phyloP scores from a whole-genome alignment of 2,888 invertebrate species.

The Erannis defoliaria region DNA sequence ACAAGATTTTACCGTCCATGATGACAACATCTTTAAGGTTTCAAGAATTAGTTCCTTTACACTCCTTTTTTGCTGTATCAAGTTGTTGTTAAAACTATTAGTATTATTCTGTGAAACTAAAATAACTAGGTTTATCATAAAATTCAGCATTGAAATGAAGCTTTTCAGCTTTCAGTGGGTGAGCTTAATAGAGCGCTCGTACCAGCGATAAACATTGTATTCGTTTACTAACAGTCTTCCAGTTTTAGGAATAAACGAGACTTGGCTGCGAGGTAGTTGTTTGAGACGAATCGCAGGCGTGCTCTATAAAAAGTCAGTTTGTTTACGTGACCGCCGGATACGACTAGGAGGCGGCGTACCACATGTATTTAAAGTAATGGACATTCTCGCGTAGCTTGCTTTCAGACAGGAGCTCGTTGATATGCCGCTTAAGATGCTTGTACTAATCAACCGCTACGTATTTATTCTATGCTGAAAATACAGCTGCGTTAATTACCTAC shows the following conservation, averaged over 20 bases:
- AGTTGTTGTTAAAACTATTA: too few relatives aligned
- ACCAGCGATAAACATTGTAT: conserved; percentile 37
- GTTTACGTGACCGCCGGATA: conserved; percentile 78
- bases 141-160: conserved; percentile 13
- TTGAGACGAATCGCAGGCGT: conserved; percentile 73
- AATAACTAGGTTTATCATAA: neutral
- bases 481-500: conserved; percentile 2
- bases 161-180: conserved; percentile 8
- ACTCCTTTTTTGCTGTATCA: too few relatives aligned
- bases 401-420: conserved; percentile 5
- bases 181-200: conserved; percentile 23
- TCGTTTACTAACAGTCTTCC: conserved; percentile 56
- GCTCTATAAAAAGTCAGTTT: conserved; percentile 81
- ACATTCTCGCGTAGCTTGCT: conserved; percentile 54
- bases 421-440: conserved; percentile 22
- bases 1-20: conserved; percentile 24
- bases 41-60: conserved; percentile 10
- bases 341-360: conserved; percentile 67
- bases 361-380: conserved; percentile 67
- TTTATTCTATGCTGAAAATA: conserved; percentile 4
- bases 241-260: conserved; percentile 58
- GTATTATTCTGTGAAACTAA: neutral
- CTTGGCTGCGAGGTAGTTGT: conserved; percentile 57
- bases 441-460: conserved; percentile 7
- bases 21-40: conserved; percentile 24